Evolutionary conservation across 1,140 invertebrate species (phyloP), one percentile per base, ranked within the genome.

Genomic region (Hormaphis cornu): DNA sequence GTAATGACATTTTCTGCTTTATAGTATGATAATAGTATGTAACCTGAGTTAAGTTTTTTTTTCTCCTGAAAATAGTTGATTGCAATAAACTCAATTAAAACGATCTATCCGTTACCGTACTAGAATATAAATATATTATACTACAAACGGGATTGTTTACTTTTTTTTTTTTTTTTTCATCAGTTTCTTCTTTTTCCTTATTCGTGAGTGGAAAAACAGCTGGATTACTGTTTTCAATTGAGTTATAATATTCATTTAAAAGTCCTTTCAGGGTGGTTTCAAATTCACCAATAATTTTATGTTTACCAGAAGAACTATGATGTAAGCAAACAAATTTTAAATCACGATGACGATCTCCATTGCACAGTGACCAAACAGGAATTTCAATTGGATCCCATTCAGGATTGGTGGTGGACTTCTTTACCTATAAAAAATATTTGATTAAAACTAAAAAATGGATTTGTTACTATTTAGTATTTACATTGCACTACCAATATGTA

Each of bases 271-370:
- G 72, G 52, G 53, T 77, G 71, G 71, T 73, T 52, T 72, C 74
- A 58, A 40, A 76, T 50, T 75, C 73, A 16, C 82, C 82, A 71
- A 83, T 80, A 5, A 79, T 72, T 72, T 78, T 78, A 75, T 82
- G 80, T 30, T 75, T 73, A n/a, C 80, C 79, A 72, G 71, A 76
- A 5, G 70, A 42, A 52, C 75, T 78, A 72, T 75, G 77, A 70
- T 80, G 75, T 71, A 74, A 78, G 58, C 76, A 79, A 33, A 76
- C 72, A 53, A 80, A 71, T 74, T 78, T 76, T 10, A 76, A 69
- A 61, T 72, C 77, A 1, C 83, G 78, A 70, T 86, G 81, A 73
- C 81, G 79, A 74, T 87, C 84, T n/a, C 83, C 83, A 76, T 83
- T 82, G 74, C 84, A 86, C 14, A 87, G 73, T 4, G 79, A 77